Base-by-base conservation (phyloP, 2,888 invertebrate genomes). In the Ornithoptera alexandrae region DNA sequence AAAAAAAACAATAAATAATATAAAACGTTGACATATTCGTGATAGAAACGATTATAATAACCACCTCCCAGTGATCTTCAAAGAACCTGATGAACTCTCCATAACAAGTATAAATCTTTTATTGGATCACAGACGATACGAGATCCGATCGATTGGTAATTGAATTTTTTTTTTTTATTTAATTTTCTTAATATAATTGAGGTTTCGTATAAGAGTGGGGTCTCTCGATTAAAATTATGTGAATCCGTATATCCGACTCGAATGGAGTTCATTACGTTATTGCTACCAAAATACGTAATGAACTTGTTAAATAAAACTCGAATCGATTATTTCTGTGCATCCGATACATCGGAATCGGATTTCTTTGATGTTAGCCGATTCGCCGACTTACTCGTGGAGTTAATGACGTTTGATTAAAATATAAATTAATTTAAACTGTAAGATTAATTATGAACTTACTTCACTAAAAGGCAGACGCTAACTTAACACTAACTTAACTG, bases 1-100 rank as follows among this genome's bases (percentile, higher is more conserved):
- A 39, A 10, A 39, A 61, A 67, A 24, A 20, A 59, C 63, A 70
- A 73, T 71, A 73, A 73, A 62, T 70, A 39, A 70, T 53, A 66
- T 61, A 67, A 70, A 63, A 70, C 69, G 65, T 67, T 67, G 69
- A 72, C 67, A 72, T 65, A 62, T 63, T 39, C 70, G 58, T 63
- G 63, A 67, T 65, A 59, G 71, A 73, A 71, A 72, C 69, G 63
- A 65, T 72, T 71, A 70, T 72, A 71, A 72, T 71, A 67, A 66
- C 65, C 42, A 46, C 42, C 50, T 12, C 15, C 53, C 53, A 53
- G 6, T 10, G 30, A 30, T 30, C 30, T 39, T 39, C 39, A 39
- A 39, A 6, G 22, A 24, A 17, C 20, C 53, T 62, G 24, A 67
- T 39, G 42, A 20, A 59, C 8, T n/a, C 3, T 59, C 42, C 42